Base-by-base conservation (phyloP, 1,140 invertebrate genomes). In the Pararge aegeria region DNA sequence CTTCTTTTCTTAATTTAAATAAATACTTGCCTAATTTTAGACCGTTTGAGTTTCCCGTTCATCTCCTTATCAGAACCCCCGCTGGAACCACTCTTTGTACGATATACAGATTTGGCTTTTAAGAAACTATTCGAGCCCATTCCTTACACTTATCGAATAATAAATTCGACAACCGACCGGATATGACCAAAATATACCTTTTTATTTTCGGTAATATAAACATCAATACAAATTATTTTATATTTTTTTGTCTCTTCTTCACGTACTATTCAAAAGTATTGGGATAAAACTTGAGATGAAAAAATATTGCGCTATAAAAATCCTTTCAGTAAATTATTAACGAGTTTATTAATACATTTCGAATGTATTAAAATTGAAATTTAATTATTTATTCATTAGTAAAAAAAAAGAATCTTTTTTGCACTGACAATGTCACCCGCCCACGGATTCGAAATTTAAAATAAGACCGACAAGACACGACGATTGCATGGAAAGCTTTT, bases 81-180 rank as follows among this genome's bases (percentile, higher is more conserved):
- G 64, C 83, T 87, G 21, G 83, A 86, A 18, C 80, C 84, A 61
- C 83, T 87, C 62, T 85, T 89, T 10, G 64, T 69, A 61, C 75
- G 75, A 48, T 80, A 84, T 15, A 72, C 73, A 18, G 74, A 66
- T 64, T 81, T 88, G 0, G 80, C 64, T 54, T 89, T 79, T 58
- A 83, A 57, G 53, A 83, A 89, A 79, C 73, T 89, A 24, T 83
- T 89, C 48, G 86, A 89, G 42, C 86, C 86, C 86, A 89, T 89
- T 18, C 62, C 75, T 75, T 66, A 24, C 52, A 64, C 52, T 59
- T 61, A 48, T 58, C 44, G 38, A 68, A 16, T 5, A 61, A 21
- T 16, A 68, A 54, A 12, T 57, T 54, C 24, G 53, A 57, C 56
- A 56, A 68, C 19, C 56, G 52, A 24, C 40, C 53, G 5, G 65